Base-by-base conservation (phyloP, 2,888 invertebrate genomes). In the Mongoloraphidia duomilia region DNA sequence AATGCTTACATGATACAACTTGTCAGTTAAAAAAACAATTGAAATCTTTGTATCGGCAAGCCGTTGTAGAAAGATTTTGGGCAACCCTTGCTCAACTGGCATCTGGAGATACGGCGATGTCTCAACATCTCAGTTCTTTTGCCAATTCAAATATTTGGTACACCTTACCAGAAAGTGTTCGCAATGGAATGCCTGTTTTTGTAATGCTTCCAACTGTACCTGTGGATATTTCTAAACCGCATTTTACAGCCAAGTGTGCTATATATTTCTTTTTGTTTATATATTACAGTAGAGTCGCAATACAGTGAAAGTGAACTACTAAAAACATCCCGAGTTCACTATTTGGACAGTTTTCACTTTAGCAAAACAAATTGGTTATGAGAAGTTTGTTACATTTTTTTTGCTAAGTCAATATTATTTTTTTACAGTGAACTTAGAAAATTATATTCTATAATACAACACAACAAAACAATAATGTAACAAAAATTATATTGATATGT, bases 1-100 rank as follows among this genome's bases (percentile, higher is more conserved):
- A 84, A 58, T 83, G 85, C 65, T 66, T 85, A 34, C 82, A 84
- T 59, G 85, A 86, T 59, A 77, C 84, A 47, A 80, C 79, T 3
- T 81, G 81, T 55, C 61, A 74, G 40, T 73, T 75, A 51, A 79
- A 78, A 57, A 78, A 78, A 54, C 74, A 74, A 44, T 69, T 77
- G 49, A 75, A 76, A 57, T 82, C 82, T 9, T 70, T 73, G 13
- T 81, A 77, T 60, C 69, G 84, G 41, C 76, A 77, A 57, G 75
- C 76, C 12, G 77, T 82, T 53, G 78, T 83, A 35, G 74, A 76
- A 51, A 66, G 79, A 47, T 81, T 80, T 64, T 76, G 81, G 79
- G 68, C 75, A 52, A 72, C 78, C 53, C 62, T 82, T 56, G 77
- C 77, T 57, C 74, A 77, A 50, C 65, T 84, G 44, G 74, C 77